Conservation (phyloP, 2,113 vertebrate species). For the Delphinus delphis region DNA sequence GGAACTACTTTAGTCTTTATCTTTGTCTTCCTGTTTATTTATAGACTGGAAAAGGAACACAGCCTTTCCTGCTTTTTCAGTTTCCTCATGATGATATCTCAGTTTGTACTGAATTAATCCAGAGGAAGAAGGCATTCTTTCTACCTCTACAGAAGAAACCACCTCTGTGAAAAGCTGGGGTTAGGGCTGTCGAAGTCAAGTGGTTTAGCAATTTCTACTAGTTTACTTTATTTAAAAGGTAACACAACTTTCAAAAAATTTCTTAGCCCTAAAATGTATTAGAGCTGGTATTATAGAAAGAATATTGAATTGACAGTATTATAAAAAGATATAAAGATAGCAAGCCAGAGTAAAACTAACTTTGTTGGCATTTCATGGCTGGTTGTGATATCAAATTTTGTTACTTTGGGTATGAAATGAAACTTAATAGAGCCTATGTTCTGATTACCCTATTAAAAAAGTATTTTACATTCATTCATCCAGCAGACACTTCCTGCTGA, state of each 20-base stretch:
- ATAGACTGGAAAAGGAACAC: conserved; percentile 71
- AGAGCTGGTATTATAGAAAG: background rate
- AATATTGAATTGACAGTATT: background rate
- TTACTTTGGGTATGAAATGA: conserved; percentile 27
- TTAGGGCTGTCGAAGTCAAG: background rate
- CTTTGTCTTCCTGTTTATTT: conserved; percentile 75
- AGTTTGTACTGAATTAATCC: conserved; percentile 10
- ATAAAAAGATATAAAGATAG: background rate
- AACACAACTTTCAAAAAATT: background rate
- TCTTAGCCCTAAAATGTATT: background rate
- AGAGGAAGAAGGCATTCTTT: conserved; percentile 41
- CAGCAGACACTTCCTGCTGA: conserved; percentile 8
- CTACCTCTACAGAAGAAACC: background rate
- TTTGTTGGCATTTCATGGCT: background rate
- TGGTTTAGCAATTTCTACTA: background rate
- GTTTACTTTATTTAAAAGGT: conserved; percentile 39
- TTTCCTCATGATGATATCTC: conserved; percentile 64
- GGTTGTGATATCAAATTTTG: conserved; percentile 8
- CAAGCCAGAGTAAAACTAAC: background rate
- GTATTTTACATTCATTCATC: background rate
- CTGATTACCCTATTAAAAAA: conserved; percentile 19
- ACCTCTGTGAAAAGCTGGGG: background rate
- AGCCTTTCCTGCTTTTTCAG: conserved; percentile 68
- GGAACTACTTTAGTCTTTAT: conserved; percentile 59
- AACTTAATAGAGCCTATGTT: background rate